Evolutionary conservation across 2,797 vertebrate species (phyloP), one percentile per base, ranked within the genome.

Genomic region (Steatocranus sp.): DNA sequence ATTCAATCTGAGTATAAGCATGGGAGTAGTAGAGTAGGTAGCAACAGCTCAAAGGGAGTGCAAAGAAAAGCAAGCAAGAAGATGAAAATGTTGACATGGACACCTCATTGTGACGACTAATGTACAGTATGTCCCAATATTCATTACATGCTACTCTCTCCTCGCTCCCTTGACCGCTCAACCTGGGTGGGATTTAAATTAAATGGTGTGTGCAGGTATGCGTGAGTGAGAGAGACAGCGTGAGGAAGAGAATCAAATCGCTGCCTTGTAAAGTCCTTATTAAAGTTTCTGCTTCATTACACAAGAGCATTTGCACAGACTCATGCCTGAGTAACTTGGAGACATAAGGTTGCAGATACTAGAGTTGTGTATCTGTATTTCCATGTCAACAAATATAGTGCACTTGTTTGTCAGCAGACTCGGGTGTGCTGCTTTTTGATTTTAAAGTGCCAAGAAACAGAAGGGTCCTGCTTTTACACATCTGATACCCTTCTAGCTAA

Each of bases 281-380:
- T 89, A 90, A 93, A 92, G 56, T 90, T 86, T 85, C 86, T 74
- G 87, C 91, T 93, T 92, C 90, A 87, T 90, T 91, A 91, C 86
- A 53, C 88, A 4, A 15, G n/a, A 51, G 81, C 73, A 25, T 87
- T 81, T 88, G 75, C 66, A 74, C 25, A 66, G 75, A 50, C 14
- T 58, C 30, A 34, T 53, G 82, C 79, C 82, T 11, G 78, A 38
- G 79, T 23, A 25, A 23, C 23, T 20, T 12, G 58, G 32, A 83
- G 75, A 81, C 70, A 74, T 3, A 15, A 80, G 20, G 30, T 23
- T 80, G 53, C 23, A 25, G 68, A 48, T 20, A 75, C 30, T 48
- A 2, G 27, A 66, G 11, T 5, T 25, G 34, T 32, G 17, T 41
- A n/a, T 76, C 17, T 50, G 12, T 36, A 5, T 81, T 63, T 83